phyloP scores from a whole-genome alignment of 1,140 invertebrate species.

The Drosophila burlai region DNA sequence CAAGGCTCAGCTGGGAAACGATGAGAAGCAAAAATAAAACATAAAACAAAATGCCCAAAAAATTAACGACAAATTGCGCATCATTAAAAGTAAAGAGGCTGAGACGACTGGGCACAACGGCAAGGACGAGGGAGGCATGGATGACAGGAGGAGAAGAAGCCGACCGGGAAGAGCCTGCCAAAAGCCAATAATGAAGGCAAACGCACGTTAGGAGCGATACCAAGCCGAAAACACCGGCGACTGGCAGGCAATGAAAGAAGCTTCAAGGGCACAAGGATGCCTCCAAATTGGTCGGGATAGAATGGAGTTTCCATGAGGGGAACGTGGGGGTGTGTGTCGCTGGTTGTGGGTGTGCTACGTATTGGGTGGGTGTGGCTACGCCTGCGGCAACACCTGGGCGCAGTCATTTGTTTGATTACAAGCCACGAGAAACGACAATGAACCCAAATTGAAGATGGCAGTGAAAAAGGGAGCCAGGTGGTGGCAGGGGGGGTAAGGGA shows the following conservation, averaged over 20 bases:
- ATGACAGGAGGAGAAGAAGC: background rate
- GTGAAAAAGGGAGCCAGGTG: conserved; percentile 16
- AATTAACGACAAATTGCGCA: conserved; percentile 82
- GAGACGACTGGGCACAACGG: background rate
- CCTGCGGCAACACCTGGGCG: conserved; percentile 62
- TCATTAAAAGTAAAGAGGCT: conserved; percentile 71
- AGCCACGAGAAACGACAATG: conserved; percentile 59
- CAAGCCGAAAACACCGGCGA: conserved; percentile 22
- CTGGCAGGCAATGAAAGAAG: conserved; percentile 47
- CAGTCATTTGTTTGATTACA: conserved; percentile 82
- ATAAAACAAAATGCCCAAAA: conserved; percentile 78
- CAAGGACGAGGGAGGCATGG: conserved; percentile 1
- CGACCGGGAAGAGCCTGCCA: conserved; percentile 31
- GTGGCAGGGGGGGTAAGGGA: background rate
- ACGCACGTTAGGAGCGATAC: conserved; percentile 38
- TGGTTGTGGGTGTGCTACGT: background rate
- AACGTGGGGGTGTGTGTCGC: background rate
- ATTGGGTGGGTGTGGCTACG: conserved; percentile 22
- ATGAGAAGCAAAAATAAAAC: conserved; percentile 64
- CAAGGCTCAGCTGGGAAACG: conserved; percentile 58
- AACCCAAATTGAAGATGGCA: conserved; percentile 44
- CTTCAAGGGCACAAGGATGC: conserved; percentile 23
- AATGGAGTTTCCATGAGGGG: background rate
- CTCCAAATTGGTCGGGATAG: conserved; percentile 1
- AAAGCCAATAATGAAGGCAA: conserved; percentile 54